Evolutionary conservation across 2,797 vertebrate genomes (phyloP).

Genomic region (Labroides dimidiatus): DNA sequence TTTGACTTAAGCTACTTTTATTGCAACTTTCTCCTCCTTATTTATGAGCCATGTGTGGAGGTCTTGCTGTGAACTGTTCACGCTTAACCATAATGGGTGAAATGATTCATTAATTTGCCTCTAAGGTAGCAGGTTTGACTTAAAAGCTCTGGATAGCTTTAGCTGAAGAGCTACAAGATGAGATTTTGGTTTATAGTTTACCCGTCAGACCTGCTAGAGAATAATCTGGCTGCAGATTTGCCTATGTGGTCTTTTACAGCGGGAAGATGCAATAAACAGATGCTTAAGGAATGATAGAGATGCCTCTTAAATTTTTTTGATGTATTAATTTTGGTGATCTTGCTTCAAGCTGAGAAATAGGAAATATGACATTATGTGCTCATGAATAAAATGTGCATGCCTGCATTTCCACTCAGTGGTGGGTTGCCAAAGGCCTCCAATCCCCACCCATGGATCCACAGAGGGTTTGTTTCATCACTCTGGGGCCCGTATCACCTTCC

Average conservation of each 20-base stretch:
- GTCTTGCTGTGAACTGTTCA: constrained; percentile 48
- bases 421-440: constrained; percentile 88
- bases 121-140: constrained; percentile 14
- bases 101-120: constrained; percentile 61
- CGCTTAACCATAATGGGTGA: constrained; percentile 49
- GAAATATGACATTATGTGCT: constrained; percentile 49
- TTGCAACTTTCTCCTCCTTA: constrained; percentile 56
- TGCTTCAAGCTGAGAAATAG: neutral
- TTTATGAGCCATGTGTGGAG: constrained; percentile 61
- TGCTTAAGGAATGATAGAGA: constrained; percentile 17
- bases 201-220: constrained; percentile 30
- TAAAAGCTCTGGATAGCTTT: constrained; percentile 36
- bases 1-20: constrained; percentile 60
- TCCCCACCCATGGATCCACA: constrained; percentile 86
- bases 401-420: constrained; percentile 88
- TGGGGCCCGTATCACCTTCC: constrained; percentile 87
- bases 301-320: constrained; percentile 17
- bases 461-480: constrained; percentile 88
- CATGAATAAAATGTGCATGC: constrained; percentile 68
- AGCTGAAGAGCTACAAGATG: constrained; percentile 24
- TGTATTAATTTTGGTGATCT: constrained; percentile 9
- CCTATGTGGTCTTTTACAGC: constrained; percentile 49
- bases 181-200: constrained; percentile 17
- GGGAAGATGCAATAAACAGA: constrained; percentile 15
- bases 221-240: constrained; percentile 14